Conservation (phyloP, 2,888 invertebrate species). For the Cactoblastis cactorum region DNA sequence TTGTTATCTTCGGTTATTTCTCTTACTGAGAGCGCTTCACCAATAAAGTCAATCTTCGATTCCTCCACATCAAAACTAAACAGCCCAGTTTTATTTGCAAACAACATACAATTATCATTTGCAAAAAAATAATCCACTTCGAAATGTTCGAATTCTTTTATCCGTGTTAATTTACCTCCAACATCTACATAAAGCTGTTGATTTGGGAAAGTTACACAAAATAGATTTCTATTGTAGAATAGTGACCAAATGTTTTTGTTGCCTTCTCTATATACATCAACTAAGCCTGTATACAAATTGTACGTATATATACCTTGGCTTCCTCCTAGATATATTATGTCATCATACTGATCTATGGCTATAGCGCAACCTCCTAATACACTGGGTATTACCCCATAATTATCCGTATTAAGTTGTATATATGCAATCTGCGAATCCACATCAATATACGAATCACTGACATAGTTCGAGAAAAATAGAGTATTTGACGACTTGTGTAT, state of each 20-base stretch:
- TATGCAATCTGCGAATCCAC: constrained; percentile 51
- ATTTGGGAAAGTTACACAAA: constrained; percentile 58
- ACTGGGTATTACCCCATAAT: constrained; percentile 43
- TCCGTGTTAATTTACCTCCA: constrained; percentile 45
- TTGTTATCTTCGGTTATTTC: constrained; percentile 56
- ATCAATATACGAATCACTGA: constrained; percentile 39
- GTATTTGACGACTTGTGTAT: constrained; percentile 45
- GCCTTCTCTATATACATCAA: constrained; percentile 49
- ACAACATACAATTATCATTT: constrained; percentile 37
- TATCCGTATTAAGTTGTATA: constrained; percentile 41
- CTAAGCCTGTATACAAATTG: constrained; percentile 47
- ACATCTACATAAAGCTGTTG: constrained; percentile 49
- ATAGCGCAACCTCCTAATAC: constrained; percentile 53
- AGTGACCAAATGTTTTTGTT: constrained; percentile 54
- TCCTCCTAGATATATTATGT: constrained; percentile 55
- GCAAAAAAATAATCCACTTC: constrained; percentile 53
- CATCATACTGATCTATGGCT: constrained; percentile 47
- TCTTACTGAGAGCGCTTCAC: constrained; percentile 43
- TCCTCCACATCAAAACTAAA: constrained; percentile 41
- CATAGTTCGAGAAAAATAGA: constrained; percentile 51
- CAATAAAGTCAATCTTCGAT: constrained; percentile 28
- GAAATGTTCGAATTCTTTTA: constrained; percentile 49
- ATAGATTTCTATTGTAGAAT: constrained; percentile 46
- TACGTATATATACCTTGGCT: constrained; percentile 58
- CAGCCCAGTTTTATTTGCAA: constrained; percentile 51